Evolutionary conservation across 2,888 invertebrate species (phyloP), one percentile per base, ranked within the genome.

Genomic region (Thecophora atra): DNA sequence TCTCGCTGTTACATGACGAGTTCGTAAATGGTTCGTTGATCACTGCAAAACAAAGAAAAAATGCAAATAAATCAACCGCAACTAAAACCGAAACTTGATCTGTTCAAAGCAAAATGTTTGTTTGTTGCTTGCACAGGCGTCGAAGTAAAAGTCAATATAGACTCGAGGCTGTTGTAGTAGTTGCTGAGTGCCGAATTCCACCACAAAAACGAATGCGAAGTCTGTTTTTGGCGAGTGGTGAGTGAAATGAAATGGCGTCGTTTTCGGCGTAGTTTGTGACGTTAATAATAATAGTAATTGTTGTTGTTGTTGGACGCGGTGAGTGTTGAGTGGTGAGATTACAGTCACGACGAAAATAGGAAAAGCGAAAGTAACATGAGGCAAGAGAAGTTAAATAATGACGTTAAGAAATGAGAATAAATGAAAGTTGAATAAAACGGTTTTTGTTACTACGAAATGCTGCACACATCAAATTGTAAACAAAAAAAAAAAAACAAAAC

Each of bases 251-350:
- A n/a, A n/a, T n/a, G n/a, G n/a, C n/a, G n/a, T n/a, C n/a, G n/a
- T n/a, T n/a, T n/a, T n/a, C n/a, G n/a, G n/a, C n/a, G n/a, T n/a
- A n/a, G n/a, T n/a, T n/a, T n/a, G n/a, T n/a, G n/a, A n/a, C n/a
- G n/a, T n/a, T n/a, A n/a, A n/a, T n/a, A n/a, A n/a, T n/a, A n/a
- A n/a, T 66, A 73, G 47, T 60, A 70, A 73, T 73, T 72, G 77
- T 78, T 74, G 77, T 77, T 70, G 72, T 77, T 72, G 74, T 76
- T 76, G 30, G 30, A 30, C 30, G n/a, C 51, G 62, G 30, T 24
- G 58, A 64, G 37, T 74, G 62, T 24, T 51, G 17, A 19, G 15
- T 51, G 51, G 5, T n/a, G 51, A 1, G 37, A 11, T 37, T 37
- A 11, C 37, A 37, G 37, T 37, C 37, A 11, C 11, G 11, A 11